These are phyloP conservation scores for Phrynosoma blainvillii DNA, from an alignment of 2,113 vertebrate species.

Conservation along the genomic window DNA sequence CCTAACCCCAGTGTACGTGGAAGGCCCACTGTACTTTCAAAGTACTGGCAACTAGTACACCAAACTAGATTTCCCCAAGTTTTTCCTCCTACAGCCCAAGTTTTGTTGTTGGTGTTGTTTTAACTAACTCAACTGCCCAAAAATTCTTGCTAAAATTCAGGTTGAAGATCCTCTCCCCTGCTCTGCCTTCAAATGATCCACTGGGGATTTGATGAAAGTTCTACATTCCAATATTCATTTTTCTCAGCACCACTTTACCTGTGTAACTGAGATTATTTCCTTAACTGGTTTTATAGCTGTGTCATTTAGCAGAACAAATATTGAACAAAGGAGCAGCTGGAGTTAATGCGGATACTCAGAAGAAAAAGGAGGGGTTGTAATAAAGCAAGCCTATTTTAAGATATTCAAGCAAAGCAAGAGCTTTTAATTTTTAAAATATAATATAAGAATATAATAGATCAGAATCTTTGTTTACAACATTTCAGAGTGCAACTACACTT, in stretches of 20 bases:
- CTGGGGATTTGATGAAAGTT: not conserved
- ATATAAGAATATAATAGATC: slow-evolving; percentile 41
- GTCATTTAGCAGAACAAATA: slow-evolving; percentile 19
- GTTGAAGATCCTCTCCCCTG: not conserved
- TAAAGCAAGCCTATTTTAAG: slow-evolving; percentile 26
- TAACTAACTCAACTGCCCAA: not conserved
- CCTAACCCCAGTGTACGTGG: too few relatives aligned
- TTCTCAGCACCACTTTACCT: not conserved
- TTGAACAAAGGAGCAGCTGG: slow-evolving; percentile 8
- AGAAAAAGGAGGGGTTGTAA: slow-evolving; percentile 5
- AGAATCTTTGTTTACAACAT: slow-evolving; percentile 6
- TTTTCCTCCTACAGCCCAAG: not conserved
- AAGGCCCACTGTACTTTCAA: not conserved
- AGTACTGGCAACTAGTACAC: not conserved
- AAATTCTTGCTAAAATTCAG: not conserved
- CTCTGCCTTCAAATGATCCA: slow-evolving; percentile 1
- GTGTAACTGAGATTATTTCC: slow-evolving; percentile 27
- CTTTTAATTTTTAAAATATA: not conserved
- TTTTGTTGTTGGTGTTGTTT: not conserved
- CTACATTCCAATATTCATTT: not conserved
- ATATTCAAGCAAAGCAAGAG: slow-evolving; percentile 53
- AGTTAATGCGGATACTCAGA: slow-evolving; percentile 4
- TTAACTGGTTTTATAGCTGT: slow-evolving; percentile 13
- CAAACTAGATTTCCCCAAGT: not conserved
- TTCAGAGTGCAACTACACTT: not conserved